These are phyloP conservation scores for Crotalus helleri DNA, from an alignment of 2,113 vertebrate genomes.

Conservation along the genomic window DNA sequence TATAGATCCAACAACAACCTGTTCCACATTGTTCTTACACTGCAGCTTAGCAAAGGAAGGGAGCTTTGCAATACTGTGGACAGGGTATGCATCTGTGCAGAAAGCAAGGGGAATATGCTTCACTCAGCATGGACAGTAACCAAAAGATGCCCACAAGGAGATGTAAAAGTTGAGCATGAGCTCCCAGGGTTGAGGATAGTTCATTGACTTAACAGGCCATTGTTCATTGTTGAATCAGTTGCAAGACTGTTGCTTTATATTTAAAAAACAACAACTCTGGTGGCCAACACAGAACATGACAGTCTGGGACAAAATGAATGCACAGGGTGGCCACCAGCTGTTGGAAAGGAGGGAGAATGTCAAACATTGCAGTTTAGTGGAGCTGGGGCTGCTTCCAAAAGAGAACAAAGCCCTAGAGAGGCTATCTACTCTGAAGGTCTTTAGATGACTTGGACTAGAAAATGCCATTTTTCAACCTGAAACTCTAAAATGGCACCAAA, in stretches of 20 bases:
- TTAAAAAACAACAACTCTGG: not conserved
- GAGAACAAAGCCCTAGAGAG: not conserved
- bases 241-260: not conserved
- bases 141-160: not conserved
- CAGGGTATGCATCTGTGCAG: not conserved
- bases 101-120: not conserved
- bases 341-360: not conserved
- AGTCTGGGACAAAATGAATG: not conserved
- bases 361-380: not conserved
- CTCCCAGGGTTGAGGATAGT: not conserved
- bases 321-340: not conserved
- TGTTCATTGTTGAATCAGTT: not conserved
- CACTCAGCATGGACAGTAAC: not conserved
- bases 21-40: not conserved
- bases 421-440: not conserved
- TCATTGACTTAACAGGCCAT: not conserved
- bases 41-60: not conserved
- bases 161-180: not conserved
- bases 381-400: not conserved
- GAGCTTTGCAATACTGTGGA: not conserved
- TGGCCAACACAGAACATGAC: not conserved
- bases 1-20: not conserved
- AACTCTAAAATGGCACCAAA: not conserved
- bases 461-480: not conserved
- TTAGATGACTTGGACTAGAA: not conserved